Conservation (phyloP, 1,140 invertebrate genomes). For the Drosophila simulans region DNA sequence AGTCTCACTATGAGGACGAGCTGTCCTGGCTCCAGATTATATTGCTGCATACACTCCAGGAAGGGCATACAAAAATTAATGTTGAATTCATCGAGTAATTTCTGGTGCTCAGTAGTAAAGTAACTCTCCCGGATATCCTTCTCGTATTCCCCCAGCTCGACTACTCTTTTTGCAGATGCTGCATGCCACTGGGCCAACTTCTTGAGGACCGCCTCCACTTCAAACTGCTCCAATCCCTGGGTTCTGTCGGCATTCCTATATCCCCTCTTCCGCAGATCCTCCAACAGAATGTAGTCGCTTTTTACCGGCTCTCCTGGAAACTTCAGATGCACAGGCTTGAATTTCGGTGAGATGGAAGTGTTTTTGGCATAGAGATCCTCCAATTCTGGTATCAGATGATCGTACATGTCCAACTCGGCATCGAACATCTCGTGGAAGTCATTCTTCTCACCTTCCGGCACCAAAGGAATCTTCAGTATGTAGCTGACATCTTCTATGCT, state of each 20-base stretch:
- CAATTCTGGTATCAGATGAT: conserved; percentile 59
- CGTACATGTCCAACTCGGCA: conserved; percentile 63
- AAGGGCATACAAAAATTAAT: conserved; percentile 60
- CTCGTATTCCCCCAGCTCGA: conserved; percentile 50
- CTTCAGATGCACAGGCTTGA: conserved; percentile 55
- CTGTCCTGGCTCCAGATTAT: conserved; percentile 56
- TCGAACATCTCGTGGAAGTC: conserved; percentile 59
- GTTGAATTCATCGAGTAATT: conserved; percentile 60
- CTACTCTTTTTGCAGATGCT: conserved; percentile 61
- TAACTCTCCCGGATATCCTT: conserved; percentile 55
- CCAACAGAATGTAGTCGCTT: conserved; percentile 65
- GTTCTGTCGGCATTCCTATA: conserved; percentile 85
- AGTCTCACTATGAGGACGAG: conserved; percentile 55
- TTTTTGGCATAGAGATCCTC: conserved; percentile 55
- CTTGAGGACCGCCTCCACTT: conserved; percentile 85
- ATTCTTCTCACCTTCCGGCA: conserved; percentile 49
- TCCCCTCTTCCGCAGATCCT: conserved; percentile 45
- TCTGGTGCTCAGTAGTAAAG: conserved; percentile 50
- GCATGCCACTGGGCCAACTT: conserved; percentile 87
- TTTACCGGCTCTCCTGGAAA: conserved; percentile 43
- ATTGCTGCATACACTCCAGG: conserved; percentile 68
- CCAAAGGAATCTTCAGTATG: conserved; percentile 67
- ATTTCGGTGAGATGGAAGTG: conserved; percentile 48
- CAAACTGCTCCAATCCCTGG: conserved; percentile 85
- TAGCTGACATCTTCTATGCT: conserved; percentile 46